phyloP scores from a whole-genome alignment of 2,113 vertebrate genomes.

The Pelmatolapia mariae region DNA sequence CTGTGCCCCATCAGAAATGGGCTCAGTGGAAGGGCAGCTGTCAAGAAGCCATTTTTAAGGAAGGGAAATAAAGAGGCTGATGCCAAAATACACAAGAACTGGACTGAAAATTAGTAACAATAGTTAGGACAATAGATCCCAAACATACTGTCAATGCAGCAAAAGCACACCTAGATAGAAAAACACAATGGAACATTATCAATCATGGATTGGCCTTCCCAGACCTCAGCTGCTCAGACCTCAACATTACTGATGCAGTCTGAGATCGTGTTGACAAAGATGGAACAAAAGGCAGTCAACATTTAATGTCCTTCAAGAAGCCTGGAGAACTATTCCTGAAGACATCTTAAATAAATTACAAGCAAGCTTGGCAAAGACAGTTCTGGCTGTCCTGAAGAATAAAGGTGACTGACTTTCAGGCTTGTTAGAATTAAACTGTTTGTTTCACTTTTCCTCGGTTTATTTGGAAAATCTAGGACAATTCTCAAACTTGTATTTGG shows the following conservation, averaged over 20 bases:
- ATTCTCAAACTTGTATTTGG: constrained; percentile 1
- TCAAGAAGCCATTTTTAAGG: not conserved
- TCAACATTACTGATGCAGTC: not conserved
- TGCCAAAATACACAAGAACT: not conserved
- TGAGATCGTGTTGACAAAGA: not conserved
- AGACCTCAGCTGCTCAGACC: not conserved
- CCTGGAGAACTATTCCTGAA: not conserved
- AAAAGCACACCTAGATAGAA: not conserved
- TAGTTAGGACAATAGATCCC: not conserved
- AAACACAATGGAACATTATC: not conserved
- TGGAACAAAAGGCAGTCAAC: not conserved
- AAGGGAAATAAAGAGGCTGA: not conserved
- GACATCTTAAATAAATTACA: not conserved
- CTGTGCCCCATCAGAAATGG: not conserved
- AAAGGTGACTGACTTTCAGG: not conserved
- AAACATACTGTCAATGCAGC: not conserved
- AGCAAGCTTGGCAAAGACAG: not conserved
- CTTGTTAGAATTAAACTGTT: not conserved
- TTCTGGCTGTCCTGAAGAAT: not conserved
- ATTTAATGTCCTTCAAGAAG: not conserved
- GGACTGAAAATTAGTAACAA: not conserved
- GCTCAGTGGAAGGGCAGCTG: not conserved
- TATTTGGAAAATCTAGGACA: not conserved
- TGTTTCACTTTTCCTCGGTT: not conserved
- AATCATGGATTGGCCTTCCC: not conserved